Percentiles rank a stretch among this genome's conserved stretches.
Conservation (phyloP, 2,797 vertebrate genomes). For the Bryconaethiops microstoma region DNA sequence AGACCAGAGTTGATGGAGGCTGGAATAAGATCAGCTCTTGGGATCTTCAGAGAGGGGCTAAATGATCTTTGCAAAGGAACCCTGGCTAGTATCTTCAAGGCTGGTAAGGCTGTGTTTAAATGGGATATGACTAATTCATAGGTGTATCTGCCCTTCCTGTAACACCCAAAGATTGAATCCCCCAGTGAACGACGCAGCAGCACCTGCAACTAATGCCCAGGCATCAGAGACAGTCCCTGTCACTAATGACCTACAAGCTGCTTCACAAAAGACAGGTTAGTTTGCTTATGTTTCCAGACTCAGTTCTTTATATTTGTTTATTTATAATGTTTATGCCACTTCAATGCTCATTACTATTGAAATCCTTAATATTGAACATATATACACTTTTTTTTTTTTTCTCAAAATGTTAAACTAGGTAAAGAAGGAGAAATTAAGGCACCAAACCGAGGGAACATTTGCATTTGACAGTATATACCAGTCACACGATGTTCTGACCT, state of each 20-base stretch:
- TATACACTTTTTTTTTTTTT: too few species aligned
- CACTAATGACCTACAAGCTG: conserved; percentile 6
- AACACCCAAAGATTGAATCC: background rate
- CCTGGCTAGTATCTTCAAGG: conserved; percentile 63
- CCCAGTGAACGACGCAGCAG: conserved; percentile 66
- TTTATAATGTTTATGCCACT: background rate
- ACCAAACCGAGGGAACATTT: too few species aligned
- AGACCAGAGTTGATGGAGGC: conserved; percentile 55
- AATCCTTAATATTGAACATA: too few species aligned
- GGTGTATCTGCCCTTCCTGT: conserved; percentile 53
- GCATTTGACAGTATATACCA: too few species aligned
- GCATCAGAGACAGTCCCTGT: conserved; percentile 8
- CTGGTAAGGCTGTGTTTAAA: conserved; percentile 59
- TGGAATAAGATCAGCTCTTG: conserved; percentile 63
- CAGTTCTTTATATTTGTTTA: background rate
- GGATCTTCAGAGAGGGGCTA: conserved; percentile 64
- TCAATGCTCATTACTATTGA: background rate
- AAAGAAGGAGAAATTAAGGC: too few species aligned
- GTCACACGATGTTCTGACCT: too few species aligned
- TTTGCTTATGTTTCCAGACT: background rate
- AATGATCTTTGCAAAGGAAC: conserved; percentile 68
- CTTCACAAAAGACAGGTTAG: conserved; percentile 25
- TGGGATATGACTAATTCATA: conserved; percentile 32
- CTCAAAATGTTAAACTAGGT: too few species aligned
- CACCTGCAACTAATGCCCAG: conserved; percentile 18